Evolutionary conservation across 2,113 vertebrate species (phyloP).

Genomic region (Paracyprichromis sp.): DNA sequence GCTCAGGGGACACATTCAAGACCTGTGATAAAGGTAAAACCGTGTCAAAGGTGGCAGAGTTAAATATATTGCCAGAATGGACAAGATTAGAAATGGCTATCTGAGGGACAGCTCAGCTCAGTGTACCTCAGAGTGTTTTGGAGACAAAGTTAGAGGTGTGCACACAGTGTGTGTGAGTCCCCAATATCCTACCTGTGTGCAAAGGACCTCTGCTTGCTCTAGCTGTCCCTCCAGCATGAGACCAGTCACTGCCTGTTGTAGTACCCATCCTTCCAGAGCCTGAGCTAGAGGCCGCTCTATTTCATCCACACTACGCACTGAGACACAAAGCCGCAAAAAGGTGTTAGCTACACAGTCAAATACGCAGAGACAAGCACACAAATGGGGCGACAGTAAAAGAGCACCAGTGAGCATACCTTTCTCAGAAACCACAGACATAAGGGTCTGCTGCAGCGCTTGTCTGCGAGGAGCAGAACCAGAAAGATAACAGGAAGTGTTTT

Average conservation of each 20-base stretch:
- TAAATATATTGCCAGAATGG: not conserved
- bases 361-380: not conserved
- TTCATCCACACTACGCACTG: conserved; percentile 72
- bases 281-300: conserved; percentile 68
- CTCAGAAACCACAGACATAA: conserved; percentile 80
- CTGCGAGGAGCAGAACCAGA: conserved; percentile 62
- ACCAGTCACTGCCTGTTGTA: conserved; percentile 82
- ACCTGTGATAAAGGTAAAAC: conserved; percentile 63
- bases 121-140: not conserved
- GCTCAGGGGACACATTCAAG: conserved; percentile 78
- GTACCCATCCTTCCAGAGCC: conserved; percentile 82
- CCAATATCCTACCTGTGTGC: conserved; percentile 76
- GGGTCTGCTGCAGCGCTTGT: conserved; percentile 67
- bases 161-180: not conserved
- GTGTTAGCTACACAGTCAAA: not conserved
- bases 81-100: not conserved
- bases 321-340: not conserved
- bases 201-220: conserved; percentile 85
- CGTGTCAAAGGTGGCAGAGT: not conserved
- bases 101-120: not conserved
- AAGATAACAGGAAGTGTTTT: conserved; percentile 76
- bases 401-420: conserved; percentile 66
- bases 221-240: conserved; percentile 75
- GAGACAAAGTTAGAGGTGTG: not conserved
- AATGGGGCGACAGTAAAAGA: not conserved